Evolutionary conservation across 1,140 invertebrate genomes (phyloP).

Genomic region (Brachionus angularis): DNA sequence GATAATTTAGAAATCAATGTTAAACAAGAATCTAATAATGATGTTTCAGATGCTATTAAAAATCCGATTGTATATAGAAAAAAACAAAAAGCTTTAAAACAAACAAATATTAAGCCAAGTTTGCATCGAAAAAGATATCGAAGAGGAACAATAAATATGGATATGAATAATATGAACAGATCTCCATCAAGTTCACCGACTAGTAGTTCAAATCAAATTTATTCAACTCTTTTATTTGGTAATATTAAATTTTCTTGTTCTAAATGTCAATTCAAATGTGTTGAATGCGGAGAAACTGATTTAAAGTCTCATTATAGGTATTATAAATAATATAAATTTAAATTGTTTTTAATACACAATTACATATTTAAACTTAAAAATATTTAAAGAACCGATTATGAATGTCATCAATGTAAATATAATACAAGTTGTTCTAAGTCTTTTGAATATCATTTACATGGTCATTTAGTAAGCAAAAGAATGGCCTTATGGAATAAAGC

Average conservation of each 20-base stretch:
- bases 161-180: neutral
- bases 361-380: too few species aligned
- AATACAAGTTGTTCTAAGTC: constrained; percentile 36
- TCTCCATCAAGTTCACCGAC: neutral
- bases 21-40: neutral
- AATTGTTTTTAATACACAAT: too few species aligned
- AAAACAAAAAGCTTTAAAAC: constrained; percentile 38
- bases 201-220: neutral
- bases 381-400: constrained; percentile 34
- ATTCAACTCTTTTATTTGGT: neutral
- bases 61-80: constrained; percentile 24
- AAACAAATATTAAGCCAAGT: constrained; percentile 32
- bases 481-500: constrained; percentile 32
- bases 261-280: constrained; percentile 32
- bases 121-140: neutral
- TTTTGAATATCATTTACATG: constrained; percentile 42
- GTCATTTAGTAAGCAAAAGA: constrained; percentile 41
- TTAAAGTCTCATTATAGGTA: constrained; percentile 41
- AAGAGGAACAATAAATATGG: constrained; percentile 5
- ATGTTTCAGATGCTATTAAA: neutral
- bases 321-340: too few species aligned
- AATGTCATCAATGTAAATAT: constrained; percentile 41
- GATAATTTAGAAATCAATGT: too few species aligned
- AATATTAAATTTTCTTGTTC: constrained; percentile 17
- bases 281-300: constrained; percentile 30